Conservation (phyloP, 2,113 vertebrate genomes). For the Prolemur simus region DNA sequence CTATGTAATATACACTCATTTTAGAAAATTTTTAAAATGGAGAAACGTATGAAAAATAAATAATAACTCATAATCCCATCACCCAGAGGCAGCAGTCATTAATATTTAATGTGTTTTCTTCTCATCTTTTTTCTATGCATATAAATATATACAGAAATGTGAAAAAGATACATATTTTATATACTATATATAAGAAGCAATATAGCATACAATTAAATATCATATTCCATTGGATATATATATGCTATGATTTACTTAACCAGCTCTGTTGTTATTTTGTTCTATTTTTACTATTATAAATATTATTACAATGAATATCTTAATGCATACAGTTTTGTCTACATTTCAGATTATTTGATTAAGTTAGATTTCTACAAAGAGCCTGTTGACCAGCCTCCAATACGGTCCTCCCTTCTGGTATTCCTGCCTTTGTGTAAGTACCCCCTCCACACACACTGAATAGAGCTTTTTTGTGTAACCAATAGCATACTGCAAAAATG, state of each 20-base stretch:
- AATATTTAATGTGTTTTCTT: constrained; percentile 4
- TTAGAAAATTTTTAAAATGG: neutral
- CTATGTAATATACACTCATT: neutral
- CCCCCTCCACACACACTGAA: neutral
- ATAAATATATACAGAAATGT: neutral
- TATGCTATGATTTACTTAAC: neutral
- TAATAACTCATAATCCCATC: neutral
- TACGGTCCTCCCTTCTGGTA: neutral
- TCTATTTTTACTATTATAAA: neutral
- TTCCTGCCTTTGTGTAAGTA: neutral
- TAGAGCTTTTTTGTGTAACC: neutral
- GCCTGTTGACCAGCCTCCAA: neutral
- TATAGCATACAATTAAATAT: neutral
- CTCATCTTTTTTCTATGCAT: neutral
- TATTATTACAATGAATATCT: neutral
- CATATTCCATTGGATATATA: neutral
- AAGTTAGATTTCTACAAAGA: neutral
- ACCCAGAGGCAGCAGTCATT: neutral
- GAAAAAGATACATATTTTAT: neutral
- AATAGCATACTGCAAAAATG: neutral
- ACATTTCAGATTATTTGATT: constrained; percentile 7
- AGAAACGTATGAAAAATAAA: constrained; percentile 1
- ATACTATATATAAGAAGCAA: neutral
- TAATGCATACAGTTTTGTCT: neutral
- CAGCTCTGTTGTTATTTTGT: neutral